Base-by-base conservation (phyloP, 2,888 invertebrate species). In the Chesias legatella region DNA sequence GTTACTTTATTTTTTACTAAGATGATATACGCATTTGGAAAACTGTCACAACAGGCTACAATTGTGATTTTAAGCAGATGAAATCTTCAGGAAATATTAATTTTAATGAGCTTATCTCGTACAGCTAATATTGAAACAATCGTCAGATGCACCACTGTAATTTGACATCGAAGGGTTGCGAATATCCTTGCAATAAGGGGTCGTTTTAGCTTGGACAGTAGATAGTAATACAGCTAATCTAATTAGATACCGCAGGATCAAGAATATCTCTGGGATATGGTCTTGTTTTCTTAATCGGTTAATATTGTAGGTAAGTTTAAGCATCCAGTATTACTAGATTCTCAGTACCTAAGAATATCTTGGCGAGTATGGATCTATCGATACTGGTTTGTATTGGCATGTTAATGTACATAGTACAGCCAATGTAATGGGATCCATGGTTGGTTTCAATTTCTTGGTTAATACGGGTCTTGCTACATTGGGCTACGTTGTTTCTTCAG, bases 401-500 rank as follows among this genome's bases (percentile, higher is more conserved):
- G 13, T 2, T 17, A 17, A 17, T 5, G 13, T 17, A 17, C 3
- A 17, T 17, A 22, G n/a, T 7, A 7, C 7, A 27, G 10, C 44
- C 33, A 40, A 7, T 11, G n/a, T 26, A 22, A 8, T 33, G 7
- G 17, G 44, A 45, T 17, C 35, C 36, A 7, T 7, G 3, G 9
- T 5, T 29, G 35, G 29, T 17, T 10, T 11, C 27, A 29, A 29
- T 35, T 10, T 20, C 3, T 11, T 31, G 20, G 26, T 10, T 1
- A 11, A 21, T 7, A 9, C 3, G 11, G 28, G 7, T 33, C 40
- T 30, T 33, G 23, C 22, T 45, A 23, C 7, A 26, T 26, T 33
- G 8, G 45, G 11, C 26, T 23, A 7, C 11, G 33, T 40, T 45
- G 40, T 45, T 45, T 37, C 40, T 40, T 45, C 45, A 48, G 38